Percentiles rank a stretch among this genome's conserved stretches.
Conservation (phyloP, 2,797 vertebrate species). For the Eupleurogrammus muticus region DNA sequence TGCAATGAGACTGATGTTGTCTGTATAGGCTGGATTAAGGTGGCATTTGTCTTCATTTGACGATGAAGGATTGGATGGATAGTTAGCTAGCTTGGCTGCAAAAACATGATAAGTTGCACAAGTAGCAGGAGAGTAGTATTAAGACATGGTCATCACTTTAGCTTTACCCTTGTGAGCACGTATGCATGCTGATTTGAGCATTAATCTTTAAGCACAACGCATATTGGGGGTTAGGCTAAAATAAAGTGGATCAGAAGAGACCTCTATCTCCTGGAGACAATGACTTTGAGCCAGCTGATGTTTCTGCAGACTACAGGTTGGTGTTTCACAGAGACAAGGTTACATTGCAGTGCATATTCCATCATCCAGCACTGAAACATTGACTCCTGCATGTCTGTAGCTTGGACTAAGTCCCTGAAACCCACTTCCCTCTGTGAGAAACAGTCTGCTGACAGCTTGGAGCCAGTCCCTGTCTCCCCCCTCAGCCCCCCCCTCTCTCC, state of each 20-base stretch:
- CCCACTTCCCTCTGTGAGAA: conserved; percentile 69
- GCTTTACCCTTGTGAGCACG: too few relatives aligned
- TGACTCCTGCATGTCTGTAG: conserved; percentile 74
- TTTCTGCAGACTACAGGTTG: conserved; percentile 23
- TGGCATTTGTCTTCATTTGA: too few relatives aligned
- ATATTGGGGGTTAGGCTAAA: not conserved
- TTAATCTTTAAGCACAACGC: not conserved
- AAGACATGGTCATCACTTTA: too few relatives aligned
- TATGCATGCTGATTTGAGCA: not conserved
- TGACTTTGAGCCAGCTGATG: conserved; percentile 39
- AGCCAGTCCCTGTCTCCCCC: conserved; percentile 71
- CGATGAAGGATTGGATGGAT: too few relatives aligned
- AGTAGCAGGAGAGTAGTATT: too few relatives aligned
- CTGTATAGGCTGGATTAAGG: too few relatives aligned
- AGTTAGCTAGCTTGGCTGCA: too few relatives aligned
- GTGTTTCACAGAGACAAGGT: conserved; percentile 48
- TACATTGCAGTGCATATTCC: conserved; percentile 53
- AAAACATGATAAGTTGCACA: too few relatives aligned
- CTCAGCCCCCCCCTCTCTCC: conserved; percentile 20
- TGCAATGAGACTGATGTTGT: too few relatives aligned
- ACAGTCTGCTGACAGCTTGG: conserved; percentile 80
- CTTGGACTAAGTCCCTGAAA: conserved; percentile 65
- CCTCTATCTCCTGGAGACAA: conserved; percentile 17
- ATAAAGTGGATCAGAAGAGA: not conserved
- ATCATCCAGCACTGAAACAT: conserved; percentile 49